Evolutionary conservation across 2,888 invertebrate genomes (phyloP), one percentile per base, ranked within the genome.

Genomic region (Tenthredo distinguenda): DNA sequence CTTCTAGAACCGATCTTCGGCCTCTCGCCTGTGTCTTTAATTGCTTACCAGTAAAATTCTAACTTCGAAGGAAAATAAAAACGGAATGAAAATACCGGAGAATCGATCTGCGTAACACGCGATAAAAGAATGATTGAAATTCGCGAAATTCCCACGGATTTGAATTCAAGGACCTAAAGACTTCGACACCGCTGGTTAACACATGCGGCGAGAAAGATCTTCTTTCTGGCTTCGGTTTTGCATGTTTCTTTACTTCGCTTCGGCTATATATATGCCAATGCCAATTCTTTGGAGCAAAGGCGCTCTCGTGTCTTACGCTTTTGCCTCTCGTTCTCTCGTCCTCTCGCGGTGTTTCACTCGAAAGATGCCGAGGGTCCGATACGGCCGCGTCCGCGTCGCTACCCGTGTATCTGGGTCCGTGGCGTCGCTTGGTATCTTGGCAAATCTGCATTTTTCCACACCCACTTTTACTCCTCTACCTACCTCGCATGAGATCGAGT

Each of bases 311-410:
- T 83, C 71, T 83, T 83, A 83, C 83, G 68, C 65, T 83, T 34
- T 71, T 85, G 74, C 86, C 74, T 77, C 85, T 86, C 85, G 86
- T 85, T 82, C 85, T 71, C 47, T 43, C 34, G 79, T 79, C 37
- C 76, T 86, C 85, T 85, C 86, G 76, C 85, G 85, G 85, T 87
- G 85, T 84, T 86, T 85, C 85, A 83, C 87, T 85, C 86, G 86
- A 81, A 85, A 87, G 90, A 90, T 89, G 86, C 87, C 89, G 87
- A 87, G 88, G 88, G 88, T 87, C 89, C 88, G 89, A 90, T 90
- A 90, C 89, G 89, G 89, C 89, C 89, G 89, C 90, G 89, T 87
- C 88, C 89, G 89, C 90, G 89, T 87, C 88, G 87, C 89, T 88
- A 89, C 89, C 86, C 89, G 88, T 89, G 90, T 89, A 89, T 85